Evolutionary conservation across 2,797 vertebrate species (phyloP), one percentile per base, ranked within the genome.

Genomic region (Xenopus petersii): DNA sequence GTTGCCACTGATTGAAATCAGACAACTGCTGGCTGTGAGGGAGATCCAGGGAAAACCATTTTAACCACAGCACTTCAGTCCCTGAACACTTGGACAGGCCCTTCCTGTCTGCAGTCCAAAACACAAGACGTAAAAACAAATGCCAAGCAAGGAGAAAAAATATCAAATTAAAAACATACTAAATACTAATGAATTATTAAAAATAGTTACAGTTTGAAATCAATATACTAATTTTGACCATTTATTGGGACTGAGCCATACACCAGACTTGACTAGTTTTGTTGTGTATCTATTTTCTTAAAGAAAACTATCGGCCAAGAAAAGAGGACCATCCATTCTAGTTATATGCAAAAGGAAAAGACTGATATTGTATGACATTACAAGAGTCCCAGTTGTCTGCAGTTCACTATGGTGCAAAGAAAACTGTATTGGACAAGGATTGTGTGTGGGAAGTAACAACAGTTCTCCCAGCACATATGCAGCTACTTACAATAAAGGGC

Each of bases 1-100:
- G 81, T 87, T 84, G 88, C 87, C 85, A 80, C 84, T 91, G 92
- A 93, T 90, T 91, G 91, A 92, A 92, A 90, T 92, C 90, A 92
- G 91, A 91, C 90, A 93, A 91, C 88, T 91, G 91, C 87, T 86
- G 84, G 86, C 90, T 86, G 87, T 79, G 86, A 86, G 77, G 80
- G 87, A 86, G 83, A 88, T 89, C 77, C 85, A 85, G 82, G 87
- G 86, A 86, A 88, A 87, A 86, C 81, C 88, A 81, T 85, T 84
- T 82, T 83, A 88, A 88, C 89, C 88, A 82, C 88, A 87, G 85
- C 82, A 83, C 77, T 83, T 82, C 82, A 63, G 80, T 80, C 85
- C 82, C 75, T 81, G 81, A 81, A 74, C 84, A 77, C 83, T 87
- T 68, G 84, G 81, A 85, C 77, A 17, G 80, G 79, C 68, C 76